Evolutionary conservation across 1,140 invertebrate genomes (phyloP), one percentile per base, ranked within the genome.

Genomic region (Sesamia nonagrioides): DNA sequence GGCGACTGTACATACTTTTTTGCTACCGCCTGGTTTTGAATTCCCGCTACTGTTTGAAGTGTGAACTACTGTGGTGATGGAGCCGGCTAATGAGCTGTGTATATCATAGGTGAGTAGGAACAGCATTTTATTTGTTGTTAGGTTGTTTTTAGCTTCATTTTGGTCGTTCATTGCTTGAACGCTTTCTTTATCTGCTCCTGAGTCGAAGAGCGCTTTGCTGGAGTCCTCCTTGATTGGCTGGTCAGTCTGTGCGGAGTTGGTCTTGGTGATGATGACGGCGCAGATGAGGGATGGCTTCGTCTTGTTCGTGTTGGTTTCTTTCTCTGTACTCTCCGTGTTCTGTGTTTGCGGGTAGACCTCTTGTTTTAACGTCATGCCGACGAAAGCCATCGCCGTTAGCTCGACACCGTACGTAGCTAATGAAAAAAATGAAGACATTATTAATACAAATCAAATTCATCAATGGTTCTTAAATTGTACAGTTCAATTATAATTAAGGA

Each of bases 141-240:
- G 79, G 80, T 93, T 95, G 71, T 86, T 95, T 73, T 95, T 95
- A 11, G 94, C 94, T 83, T 95, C 91, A 58, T 95, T 95, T 66
- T 95, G 91, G 75, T 95, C 93, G 82, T 95, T 95, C 95, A 95
- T 95, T 5, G 93, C 94, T 80, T 95, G 88, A 18, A 95, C 87
- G 71, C 82, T 92, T 81, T 95, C 92, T 85, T 91, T 87, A 48
- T 92, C 88, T 2, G 77, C 88, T 13, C 91, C 87, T 2, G 88
- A 89, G 77, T 95, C 91, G 77, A 95, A 94, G 7, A 94, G 83
- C 2, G 89, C 90, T 86, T 95, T 95, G 73, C 90, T 93, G 3
- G 88, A 89, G 71, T 92, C 90, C 21, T 93, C 91, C 48, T 90
- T 86, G 76, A 91, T 90, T 3, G 92, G 91, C 78, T 88, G 87